Evolutionary conservation across 2,797 vertebrate species (phyloP).

Genomic region (Poeciliopsis gracilis): DNA sequence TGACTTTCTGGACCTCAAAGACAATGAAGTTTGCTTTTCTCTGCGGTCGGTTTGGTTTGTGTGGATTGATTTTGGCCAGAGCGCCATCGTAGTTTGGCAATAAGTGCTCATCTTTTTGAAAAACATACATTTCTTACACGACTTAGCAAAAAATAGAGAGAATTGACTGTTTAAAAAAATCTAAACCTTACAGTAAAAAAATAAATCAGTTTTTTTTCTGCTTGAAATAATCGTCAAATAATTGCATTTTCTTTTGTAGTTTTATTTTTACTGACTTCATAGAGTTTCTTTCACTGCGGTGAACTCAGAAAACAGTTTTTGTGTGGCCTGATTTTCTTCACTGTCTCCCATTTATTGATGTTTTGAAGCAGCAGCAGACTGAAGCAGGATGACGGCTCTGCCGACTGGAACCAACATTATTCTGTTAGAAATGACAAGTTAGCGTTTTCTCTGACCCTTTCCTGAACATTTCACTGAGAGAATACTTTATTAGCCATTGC

Average conservation of each 20-base stretch:
- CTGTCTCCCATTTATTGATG: not conserved
- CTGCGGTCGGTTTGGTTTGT: not conserved
- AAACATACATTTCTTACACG: not conserved
- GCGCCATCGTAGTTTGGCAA: not conserved
- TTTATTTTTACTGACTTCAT: not conserved
- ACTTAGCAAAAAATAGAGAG: not conserved
- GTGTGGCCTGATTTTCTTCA: not conserved
- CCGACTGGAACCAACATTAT: not conserved
- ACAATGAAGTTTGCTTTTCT: not conserved
- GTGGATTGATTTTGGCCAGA: not conserved
- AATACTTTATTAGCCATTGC: not conserved
- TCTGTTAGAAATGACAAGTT: not conserved
- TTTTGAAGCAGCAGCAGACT: not conserved
- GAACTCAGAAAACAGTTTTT: not conserved
- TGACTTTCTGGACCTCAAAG: not conserved
- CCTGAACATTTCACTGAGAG: not conserved
- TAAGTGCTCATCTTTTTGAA: not conserved
- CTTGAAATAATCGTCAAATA: not conserved
- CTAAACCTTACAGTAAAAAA: not conserved
- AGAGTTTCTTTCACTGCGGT: not conserved
- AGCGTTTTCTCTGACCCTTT: not conserved
- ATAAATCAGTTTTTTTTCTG: not conserved
- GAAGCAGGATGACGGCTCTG: not conserved
- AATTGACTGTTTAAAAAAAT: not conserved
- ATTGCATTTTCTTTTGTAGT: not conserved